These are phyloP conservation scores for Australoheros scitulus DNA, from an alignment of 2,113 vertebrate species.

Conservation along the genomic window DNA sequence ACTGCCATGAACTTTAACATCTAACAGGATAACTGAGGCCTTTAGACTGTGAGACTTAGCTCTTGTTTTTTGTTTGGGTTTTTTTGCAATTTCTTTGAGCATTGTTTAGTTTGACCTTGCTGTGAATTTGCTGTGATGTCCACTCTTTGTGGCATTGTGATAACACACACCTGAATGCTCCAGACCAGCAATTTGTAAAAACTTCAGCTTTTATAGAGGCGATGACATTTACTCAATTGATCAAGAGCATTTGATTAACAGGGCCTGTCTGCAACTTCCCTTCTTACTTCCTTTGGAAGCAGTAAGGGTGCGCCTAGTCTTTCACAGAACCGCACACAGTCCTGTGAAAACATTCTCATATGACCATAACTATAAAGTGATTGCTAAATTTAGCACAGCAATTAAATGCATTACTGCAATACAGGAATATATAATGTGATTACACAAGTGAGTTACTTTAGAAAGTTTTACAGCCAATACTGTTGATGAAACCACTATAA, in stretches of 20 bases:
- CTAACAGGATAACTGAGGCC: background rate
- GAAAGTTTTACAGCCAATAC: background rate
- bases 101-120: background rate
- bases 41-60: background rate
- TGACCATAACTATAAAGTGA: background rate
- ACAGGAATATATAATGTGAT: background rate
- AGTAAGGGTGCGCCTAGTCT: background rate
- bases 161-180: background rate
- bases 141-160: background rate
- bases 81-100: background rate
- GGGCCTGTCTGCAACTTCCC: background rate
- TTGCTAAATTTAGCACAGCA: background rate
- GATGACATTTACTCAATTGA: background rate
- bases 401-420: background rate
- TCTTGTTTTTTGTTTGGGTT: background rate
- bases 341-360: background rate
- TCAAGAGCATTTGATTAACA: conserved; percentile 1
- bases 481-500: background rate
- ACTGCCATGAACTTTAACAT: background rate
- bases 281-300: background rate
- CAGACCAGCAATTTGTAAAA: background rate
- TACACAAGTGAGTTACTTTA: background rate
- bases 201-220: background rate
- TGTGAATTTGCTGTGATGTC: background rate
- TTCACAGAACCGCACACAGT: background rate